phyloP scores from a whole-genome alignment of 2,797 vertebrate genomes.

The Lepus townsendii region DNA sequence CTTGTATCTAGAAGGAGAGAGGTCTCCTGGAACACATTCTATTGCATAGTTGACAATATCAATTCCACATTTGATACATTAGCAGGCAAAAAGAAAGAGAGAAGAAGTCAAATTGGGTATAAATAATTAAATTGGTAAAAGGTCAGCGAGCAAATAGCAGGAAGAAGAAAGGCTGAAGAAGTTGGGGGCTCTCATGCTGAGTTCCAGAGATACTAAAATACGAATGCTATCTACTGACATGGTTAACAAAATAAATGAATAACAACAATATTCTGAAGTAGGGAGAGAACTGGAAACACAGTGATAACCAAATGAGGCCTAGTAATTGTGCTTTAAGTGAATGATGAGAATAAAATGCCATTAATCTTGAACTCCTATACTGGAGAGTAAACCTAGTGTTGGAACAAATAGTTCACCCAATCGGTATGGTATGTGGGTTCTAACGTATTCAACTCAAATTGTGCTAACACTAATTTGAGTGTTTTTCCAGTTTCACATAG shows the following conservation, averaged over 20 bases:
- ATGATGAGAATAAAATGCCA: not conserved
- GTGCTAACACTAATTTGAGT: not conserved
- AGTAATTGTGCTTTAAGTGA: conserved; percentile 17
- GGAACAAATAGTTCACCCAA: not conserved
- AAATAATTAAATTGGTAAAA: conserved; percentile 89
- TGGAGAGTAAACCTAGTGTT: not conserved
- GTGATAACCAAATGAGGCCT: conserved; percentile 19
- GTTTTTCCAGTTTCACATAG: not conserved
- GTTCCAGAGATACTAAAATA: conserved; percentile 69
- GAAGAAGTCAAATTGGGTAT: conserved; percentile 85
- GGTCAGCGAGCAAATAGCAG: conserved; percentile 86
- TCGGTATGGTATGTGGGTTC: too few species aligned
- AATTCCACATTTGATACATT: conserved; percentile 81
- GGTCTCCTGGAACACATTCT: conserved; percentile 82
- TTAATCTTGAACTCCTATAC: not conserved
- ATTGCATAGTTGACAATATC: conserved; percentile 81
- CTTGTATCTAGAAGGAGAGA: conserved; percentile 81
- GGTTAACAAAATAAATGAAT: conserved; percentile 61
- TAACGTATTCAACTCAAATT: not conserved
- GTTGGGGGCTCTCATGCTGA: conserved; percentile 72
- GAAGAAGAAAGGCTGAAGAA: conserved; percentile 76
- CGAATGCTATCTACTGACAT: conserved; percentile 68
- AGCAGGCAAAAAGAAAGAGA: conserved; percentile 65
- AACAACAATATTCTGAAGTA: not conserved
- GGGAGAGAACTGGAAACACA: not conserved